Evolutionary conservation across 1,140 invertebrate genomes (phyloP), one percentile per base, ranked within the genome.

Genomic region (Sminthurinus signatus): DNA sequence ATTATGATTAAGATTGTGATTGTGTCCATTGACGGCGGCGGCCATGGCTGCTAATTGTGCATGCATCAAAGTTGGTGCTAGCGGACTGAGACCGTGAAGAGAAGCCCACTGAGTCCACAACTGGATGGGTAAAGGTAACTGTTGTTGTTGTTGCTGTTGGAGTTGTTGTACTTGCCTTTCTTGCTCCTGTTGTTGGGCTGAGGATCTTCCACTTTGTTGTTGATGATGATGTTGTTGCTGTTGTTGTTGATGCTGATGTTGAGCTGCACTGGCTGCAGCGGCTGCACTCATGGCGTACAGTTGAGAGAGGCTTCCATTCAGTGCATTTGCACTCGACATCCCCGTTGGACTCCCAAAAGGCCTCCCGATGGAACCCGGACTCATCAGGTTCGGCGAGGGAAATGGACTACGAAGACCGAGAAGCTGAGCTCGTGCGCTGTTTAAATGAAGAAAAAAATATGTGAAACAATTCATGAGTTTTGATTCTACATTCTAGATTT

Each of bases 71-170:
- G 68, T 65, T 17, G 60, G 67, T 19, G 60, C 60, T 3, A 65
- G 36, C 0, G 70, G 70, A n/a, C 65, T 63, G 3, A 76, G 60
- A 8, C 74, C 74, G 48, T 76, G 74, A 15, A 76, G 69, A 19
- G 73, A 73, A 14, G 73, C 74, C 75, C 75, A 76, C 59, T 76
- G 75, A 12, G 71, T 74, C 75, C 75, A 76, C 23, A 76, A 44
- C 52, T 76, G 75, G 42, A 75, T 72, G 12, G 74, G 73, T 5
- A 75, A 70, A 29, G 75, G 73, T 31, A 69, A 21, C 46, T 64
- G 67, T 21, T 5, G 46, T 29, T 36, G 55, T 23, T 51, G 48
- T 36, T 56, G 27, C 42, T 56, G 50, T 21, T 54, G 46, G 15
- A 2, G 8, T 25, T 48, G 44, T 48, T 48, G 44, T 17, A 39